Conservation (phyloP, 2,113 vertebrate genomes). For the Meriones unguiculatus region DNA sequence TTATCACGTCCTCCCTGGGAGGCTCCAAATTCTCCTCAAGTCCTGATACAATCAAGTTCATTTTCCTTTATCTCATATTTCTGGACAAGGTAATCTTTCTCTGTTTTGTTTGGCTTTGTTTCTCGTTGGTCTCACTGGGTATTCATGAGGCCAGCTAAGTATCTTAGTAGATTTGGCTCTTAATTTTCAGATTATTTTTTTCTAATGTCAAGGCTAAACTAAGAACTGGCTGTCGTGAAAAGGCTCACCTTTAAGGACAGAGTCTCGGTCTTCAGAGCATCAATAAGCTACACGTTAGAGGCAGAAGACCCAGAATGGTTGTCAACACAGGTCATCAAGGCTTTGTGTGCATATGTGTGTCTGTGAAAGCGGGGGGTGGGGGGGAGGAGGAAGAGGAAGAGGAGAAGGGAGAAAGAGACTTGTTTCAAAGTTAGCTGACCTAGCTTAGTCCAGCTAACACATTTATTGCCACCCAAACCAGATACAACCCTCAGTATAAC, state of each 20-base stretch:
- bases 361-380: too few relatives aligned
- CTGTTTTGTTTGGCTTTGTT: conserved; percentile 47
- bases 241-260: conserved; percentile 47
- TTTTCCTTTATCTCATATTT: conserved; percentile 70
- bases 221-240: neutral
- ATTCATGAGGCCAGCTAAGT: conserved; percentile 29
- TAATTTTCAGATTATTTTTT: conserved; percentile 65
- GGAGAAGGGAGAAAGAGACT: neutral
- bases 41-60: conserved; percentile 50
- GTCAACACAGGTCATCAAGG: conserved; percentile 46
- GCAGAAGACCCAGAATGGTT: conserved; percentile 24
- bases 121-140: neutral
- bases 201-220: conserved; percentile 18
- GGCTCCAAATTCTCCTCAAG: conserved; percentile 10
- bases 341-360: conserved; percentile 60
- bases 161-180: conserved; percentile 24
- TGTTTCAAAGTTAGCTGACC: conserved; percentile 28
- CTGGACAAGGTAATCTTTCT: neutral
- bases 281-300: conserved; percentile 53
- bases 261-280: neutral
- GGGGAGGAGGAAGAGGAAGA: neutral
- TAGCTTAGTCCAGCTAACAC: conserved; percentile 71
- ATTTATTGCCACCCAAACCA: conserved; percentile 75
- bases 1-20: conserved; percentile 65
- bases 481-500: conserved; percentile 80